Evolutionary conservation across 2,888 invertebrate species (phyloP).

Genomic region (Lithophane socia): DNA sequence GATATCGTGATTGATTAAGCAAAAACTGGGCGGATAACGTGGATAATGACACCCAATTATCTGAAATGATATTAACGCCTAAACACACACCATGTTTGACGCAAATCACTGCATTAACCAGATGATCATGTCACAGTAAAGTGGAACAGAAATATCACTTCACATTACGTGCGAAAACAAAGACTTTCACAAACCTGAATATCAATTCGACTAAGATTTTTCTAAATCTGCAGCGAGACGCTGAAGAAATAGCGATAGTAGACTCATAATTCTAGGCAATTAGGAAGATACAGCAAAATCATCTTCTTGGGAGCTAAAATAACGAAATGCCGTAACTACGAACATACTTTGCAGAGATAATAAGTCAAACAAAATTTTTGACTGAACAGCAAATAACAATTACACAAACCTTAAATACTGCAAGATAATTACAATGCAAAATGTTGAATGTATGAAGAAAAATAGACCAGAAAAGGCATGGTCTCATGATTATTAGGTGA

Average conservation of each 20-base stretch:
- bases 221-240: background rate
- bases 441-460: too few relatives aligned
- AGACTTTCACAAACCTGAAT: background rate
- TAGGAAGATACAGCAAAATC: background rate
- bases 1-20: conserved; percentile 56
- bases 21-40: conserved; percentile 59
- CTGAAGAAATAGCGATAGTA: background rate
- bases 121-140: conserved; percentile 16
- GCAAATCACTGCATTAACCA: conserved; percentile 64
- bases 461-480: too few relatives aligned
- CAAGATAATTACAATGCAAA: too few relatives aligned
- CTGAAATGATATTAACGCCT: conserved; percentile 62
- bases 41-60: conserved; percentile 63
- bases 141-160: background rate
- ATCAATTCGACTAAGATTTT: background rate
- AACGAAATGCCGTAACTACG: background rate
- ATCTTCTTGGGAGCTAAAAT: background rate
- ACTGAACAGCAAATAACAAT: too few relatives aligned
- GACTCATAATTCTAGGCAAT: background rate
- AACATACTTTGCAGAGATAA: background rate
- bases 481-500: too few relatives aligned
- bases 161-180: background rate
- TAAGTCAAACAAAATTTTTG: too few relatives aligned
- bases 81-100: conserved; percentile 64
- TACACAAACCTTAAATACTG: too few relatives aligned